Percentiles rank a stretch among this genome's conserved stretches.
phyloP scores from a whole-genome alignment of 2,113 vertebrate species.

The Anguilla rostrata region DNA sequence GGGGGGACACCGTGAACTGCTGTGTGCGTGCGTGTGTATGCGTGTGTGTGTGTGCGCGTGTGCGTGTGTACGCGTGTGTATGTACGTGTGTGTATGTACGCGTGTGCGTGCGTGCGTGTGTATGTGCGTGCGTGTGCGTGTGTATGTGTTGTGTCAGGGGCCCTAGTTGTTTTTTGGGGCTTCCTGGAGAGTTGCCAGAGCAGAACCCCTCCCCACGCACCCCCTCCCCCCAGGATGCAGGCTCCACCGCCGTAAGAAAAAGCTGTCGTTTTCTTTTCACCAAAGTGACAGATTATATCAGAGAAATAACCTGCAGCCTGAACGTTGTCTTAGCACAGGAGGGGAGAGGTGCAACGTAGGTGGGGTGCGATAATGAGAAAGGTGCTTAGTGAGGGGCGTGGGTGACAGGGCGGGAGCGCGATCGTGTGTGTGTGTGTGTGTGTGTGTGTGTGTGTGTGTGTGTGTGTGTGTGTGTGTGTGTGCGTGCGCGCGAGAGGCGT shows the following conservation, averaged over 20 bases:
- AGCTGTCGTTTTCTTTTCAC: constrained; percentile 30
- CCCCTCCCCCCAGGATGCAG: no score
- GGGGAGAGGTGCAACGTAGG: constrained; percentile 37
- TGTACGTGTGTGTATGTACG: no score
- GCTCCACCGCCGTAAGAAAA: no score
- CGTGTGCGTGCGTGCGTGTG: no score
- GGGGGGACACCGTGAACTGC: no score
- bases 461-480: constrained; percentile 1
- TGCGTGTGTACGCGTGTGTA: no score
- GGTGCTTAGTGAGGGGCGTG: constrained; percentile 39
- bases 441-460: background rate
- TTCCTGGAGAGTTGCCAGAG: no score
- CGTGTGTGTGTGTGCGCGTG: background rate
- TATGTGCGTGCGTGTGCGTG: background rate
- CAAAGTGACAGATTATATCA: constrained; percentile 49
- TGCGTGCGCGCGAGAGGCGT: constrained; percentile 42
- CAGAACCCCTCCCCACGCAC: no score
- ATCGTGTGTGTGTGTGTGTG: background rate
- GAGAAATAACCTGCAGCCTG: constrained; percentile 50
- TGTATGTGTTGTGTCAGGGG: background rate
- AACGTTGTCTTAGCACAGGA: constrained; percentile 46
- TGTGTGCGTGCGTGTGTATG: constrained; percentile 1
- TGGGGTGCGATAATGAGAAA: background rate
- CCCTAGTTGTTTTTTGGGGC: no score
- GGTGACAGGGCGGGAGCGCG: background rate